A percentile compares a stretch with the other conserved stretches of the same genome.
These are phyloP conservation scores for Stratiolaelaps scimitus DNA, from an alignment of 1,140 invertebrate genomes.

Conservation along the genomic window DNA sequence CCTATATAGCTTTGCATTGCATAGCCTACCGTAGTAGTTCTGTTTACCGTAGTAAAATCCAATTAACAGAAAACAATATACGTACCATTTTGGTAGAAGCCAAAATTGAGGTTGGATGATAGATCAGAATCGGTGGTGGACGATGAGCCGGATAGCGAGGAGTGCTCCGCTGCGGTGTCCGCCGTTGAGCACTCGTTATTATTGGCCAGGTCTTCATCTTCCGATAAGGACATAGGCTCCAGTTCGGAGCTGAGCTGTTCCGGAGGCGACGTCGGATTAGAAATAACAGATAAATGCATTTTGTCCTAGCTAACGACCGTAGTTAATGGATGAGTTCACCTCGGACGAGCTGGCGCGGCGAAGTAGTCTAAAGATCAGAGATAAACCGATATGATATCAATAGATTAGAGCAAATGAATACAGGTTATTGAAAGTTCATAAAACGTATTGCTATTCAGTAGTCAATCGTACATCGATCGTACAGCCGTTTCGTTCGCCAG, in stretches of 20 bases:
- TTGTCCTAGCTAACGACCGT: neutral
- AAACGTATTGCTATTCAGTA: too few species aligned
- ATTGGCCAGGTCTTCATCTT: slow-evolving; percentile 21
- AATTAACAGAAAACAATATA: neutral
- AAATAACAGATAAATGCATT: slow-evolving; percentile 25
- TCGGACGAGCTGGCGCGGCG: too few species aligned
- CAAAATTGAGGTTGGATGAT: slow-evolving; percentile 8
- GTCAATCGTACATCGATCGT: too few species aligned
- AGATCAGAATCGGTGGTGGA: slow-evolving; percentile 20
- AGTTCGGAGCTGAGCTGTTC: slow-evolving; percentile 10
- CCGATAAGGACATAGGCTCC: slow-evolving; percentile 19
- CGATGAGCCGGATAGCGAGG: slow-evolving; percentile 3
- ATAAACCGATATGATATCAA: too few species aligned
- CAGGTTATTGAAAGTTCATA: too few species aligned
- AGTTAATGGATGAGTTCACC: too few species aligned
- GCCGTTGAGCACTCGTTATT: slow-evolving; percentile 15
- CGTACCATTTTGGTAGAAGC: slow-evolving; percentile 7
- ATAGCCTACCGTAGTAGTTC: too few species aligned
- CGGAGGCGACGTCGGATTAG: slow-evolving; percentile 9
- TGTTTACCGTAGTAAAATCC: too few species aligned
- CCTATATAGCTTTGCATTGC: too few species aligned
- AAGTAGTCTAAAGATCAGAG: too few species aligned
- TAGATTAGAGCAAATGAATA: too few species aligned
- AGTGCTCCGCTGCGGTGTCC: neutral
- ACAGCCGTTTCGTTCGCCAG: too few species aligned